Conservation (phyloP, 2,113 vertebrate species). For the Anthoscopus minutus region DNA sequence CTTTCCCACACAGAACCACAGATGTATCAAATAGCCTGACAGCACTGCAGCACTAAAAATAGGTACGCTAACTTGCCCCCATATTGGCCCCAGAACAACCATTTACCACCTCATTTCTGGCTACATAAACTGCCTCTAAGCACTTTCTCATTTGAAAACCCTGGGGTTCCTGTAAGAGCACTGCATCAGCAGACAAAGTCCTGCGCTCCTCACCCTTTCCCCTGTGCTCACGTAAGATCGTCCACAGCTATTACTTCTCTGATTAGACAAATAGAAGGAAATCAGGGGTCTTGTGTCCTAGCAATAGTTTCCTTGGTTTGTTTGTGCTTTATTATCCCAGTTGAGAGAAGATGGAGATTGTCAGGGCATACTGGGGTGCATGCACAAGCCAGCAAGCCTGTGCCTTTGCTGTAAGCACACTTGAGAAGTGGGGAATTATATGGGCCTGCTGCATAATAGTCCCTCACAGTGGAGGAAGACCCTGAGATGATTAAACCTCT, state of each 20-base stretch:
- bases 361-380: not conserved
- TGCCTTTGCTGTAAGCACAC: not conserved
- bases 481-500: not conserved
- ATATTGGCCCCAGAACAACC: conserved; percentile 62
- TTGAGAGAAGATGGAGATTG: not conserved
- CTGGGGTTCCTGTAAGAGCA: conserved; percentile 51
- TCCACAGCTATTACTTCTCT: not conserved
- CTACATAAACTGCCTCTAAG: conserved; percentile 65
- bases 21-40: conserved; percentile 56
- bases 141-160: conserved; percentile 64
- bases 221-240: not conserved
- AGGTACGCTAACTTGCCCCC: conserved; percentile 56
- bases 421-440: not conserved
- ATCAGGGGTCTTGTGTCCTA: not conserved
- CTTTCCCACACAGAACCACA: conserved; percentile 63
- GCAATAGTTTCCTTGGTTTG: not conserved
- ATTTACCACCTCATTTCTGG: conserved; percentile 66
- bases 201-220: conserved; percentile 12
- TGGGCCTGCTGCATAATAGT: not conserved
- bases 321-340: not conserved
- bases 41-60: conserved; percentile 53
- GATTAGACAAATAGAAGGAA: conserved; percentile 11
- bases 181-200: conserved; percentile 56
- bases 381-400: not conserved
- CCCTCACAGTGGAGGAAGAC: not conserved